Conservation (phyloP, 1,140 invertebrate genomes). For the Paraescarpia echinospica region DNA sequence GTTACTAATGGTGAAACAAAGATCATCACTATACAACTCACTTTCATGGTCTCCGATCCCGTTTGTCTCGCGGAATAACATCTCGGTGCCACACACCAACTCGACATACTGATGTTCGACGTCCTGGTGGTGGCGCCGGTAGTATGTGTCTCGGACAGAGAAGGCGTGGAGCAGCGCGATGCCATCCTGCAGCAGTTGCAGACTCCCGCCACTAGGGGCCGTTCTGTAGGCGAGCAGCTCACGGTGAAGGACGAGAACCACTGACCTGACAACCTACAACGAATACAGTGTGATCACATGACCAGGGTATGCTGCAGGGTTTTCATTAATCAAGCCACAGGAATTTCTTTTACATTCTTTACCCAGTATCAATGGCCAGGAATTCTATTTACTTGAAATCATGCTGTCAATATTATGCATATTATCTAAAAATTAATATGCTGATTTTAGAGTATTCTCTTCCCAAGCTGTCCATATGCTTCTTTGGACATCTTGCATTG, state of each 20-base stretch:
- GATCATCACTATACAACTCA: not conserved
- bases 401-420: too few relatives aligned
- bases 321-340: too few relatives aligned
- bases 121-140: not conserved
- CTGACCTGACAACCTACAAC: not conserved
- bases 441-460: too few relatives aligned
- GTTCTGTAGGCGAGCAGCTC: not conserved
- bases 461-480: too few relatives aligned
- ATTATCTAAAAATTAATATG: too few relatives aligned
- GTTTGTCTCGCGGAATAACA: not conserved
- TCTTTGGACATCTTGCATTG: too few relatives aligned
- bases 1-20: not conserved
- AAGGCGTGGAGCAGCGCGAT: not conserved
- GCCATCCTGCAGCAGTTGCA: not conserved
- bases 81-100: not conserved
- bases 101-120: not conserved
- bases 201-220: not conserved
- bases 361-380: too few relatives aligned
- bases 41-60: not conserved
- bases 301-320: not conserved
- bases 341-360: too few relatives aligned
- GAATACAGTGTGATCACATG: not conserved
- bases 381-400: too few relatives aligned
- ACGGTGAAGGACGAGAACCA: not conserved
- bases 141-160: not conserved